Base-by-base conservation (phyloP, 2,797 vertebrate species). In the Hipposideros larvatus region DNA sequence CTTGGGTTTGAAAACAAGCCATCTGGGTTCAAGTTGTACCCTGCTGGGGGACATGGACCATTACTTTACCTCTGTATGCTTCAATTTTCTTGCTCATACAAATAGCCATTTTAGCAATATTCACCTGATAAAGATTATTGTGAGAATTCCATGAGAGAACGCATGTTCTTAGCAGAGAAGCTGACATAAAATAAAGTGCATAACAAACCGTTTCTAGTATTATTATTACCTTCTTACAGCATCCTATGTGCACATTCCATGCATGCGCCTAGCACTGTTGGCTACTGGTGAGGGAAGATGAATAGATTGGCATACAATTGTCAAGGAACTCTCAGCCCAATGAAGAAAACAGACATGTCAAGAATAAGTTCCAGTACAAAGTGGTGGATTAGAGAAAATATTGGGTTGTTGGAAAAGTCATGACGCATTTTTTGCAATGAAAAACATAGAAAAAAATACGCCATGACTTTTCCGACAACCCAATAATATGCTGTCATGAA, bases 161-260 rank as follows among this genome's bases (percentile, higher is more conserved):
- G 6, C 24, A 46, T 77, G 21, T 96, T 95, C 70, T 90, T 82
- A 73, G 31, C 22, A 77, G 61, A 94, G 65, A 97, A 59, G 1
- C 22, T 83, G 51, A 10, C 9, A 63, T 57, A 70, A 31, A 71
- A 77, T 37, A 41, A 90, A 53, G 2, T 86, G 10, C 6, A 71
- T 14, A 57, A 7, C 53, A 94, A 61, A 41, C 46, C 2, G 4
- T 70, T 46, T 63, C 13, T 46, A 13, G 63, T 79, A 34, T 63
- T 43, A 11, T 65, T 48, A n/a, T 78, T 31, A 87, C 53, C 57
- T 24, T 26, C 0, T 59, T 28, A 26, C 19, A 88, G 34, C 7
- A 57, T 59, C 22, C 61, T 86, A 16, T 51, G 51, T 73, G 16
- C 24, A 78, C 43, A 65, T 90, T 26, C 34, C 5, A 37, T 91